Conservation (phyloP, 2,888 invertebrate species). For the Pammene fasciana region DNA sequence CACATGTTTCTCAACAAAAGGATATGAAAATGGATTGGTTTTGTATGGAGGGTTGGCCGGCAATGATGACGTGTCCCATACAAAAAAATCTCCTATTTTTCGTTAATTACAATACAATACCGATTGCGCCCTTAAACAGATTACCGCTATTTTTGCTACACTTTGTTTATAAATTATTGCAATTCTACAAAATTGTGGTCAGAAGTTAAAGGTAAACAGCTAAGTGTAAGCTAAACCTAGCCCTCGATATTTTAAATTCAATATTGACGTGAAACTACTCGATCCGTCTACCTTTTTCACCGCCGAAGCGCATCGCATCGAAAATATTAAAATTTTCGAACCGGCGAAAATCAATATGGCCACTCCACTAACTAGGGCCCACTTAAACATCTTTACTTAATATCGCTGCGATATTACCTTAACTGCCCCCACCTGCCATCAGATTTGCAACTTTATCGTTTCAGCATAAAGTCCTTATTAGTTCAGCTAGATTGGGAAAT, state of each 20-base stretch:
- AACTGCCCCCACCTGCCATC: background rate
- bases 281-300: background rate
- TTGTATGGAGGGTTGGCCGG: too few relatives aligned
- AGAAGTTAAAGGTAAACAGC: too few relatives aligned
- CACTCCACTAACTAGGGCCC: slow-evolving; percentile 49
- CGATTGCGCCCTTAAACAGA: too few relatives aligned
- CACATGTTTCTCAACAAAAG: too few relatives aligned
- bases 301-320: background rate
- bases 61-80: too few relatives aligned
- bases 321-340: slow-evolving; percentile 29
- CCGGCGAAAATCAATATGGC: slow-evolving; percentile 54
- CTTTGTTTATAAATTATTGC: too few relatives aligned
- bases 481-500: background rate
- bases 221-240: too few relatives aligned
- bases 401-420: slow-evolving; percentile 11
- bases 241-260: background rate
- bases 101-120: too few relatives aligned
- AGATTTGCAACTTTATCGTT: slow-evolving; percentile 11
- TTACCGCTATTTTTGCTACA: too few relatives aligned
- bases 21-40: too few relatives aligned
- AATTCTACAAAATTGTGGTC: too few relatives aligned
- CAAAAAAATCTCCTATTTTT: too few relatives aligned
- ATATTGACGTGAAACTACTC: background rate
- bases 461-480: slow-evolving; percentile 5
- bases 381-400: slow-evolving; percentile 48